Base-by-base conservation (phyloP, 2,888 invertebrate genomes). In the Bhutanitis thaidina region DNA sequence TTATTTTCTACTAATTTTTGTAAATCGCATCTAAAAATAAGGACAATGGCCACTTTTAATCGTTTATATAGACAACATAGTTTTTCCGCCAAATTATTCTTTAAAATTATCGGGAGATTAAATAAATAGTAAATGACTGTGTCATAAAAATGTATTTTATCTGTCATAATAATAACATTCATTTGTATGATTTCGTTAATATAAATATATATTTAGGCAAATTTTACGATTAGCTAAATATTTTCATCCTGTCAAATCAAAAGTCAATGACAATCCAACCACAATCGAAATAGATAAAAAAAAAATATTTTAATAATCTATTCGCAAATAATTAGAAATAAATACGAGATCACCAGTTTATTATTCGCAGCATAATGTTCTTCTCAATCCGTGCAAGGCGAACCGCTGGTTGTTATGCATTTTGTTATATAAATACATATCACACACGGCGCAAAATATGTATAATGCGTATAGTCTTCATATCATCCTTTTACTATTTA, bases 381-480 rank as follows among this genome's bases (percentile, higher is more conserved):
- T 38, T 20, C 46, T 12, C 12, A 12, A 34, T 5, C 34, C 3
- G 1, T 12, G 34, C 12, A 12, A 35, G 16, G 14, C n/a, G n/a
- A 27, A 38, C 43, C 50, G 47, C 25, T n/a, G n/a, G n/a, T n/a
- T n/a, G n/a, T n/a, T 50, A 46, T 34, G 40, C 12, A 32, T 52
- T 53, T 50, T 39, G 49, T 49, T 52, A 52, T 47, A n/a, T n/a
- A n/a, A 32, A 50, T 60, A 87, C 87, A 87, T 87, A 87, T 87
- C 87, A 87, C 80, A n/a, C 85, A 81, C 77, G 80, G 83, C 77
- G 61, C 68, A 65, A 65, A 62, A 56, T n/a, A 20, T 64, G 65
- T 53, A 60, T 65, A 60, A 70, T 67, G 75, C 79, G 75, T 71
- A 71, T 74, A 68, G 75, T 69, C 71, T 61, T 81, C 85, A 86